Conservation (phyloP, 2,113 vertebrate genomes). For the Crotalus helleri region DNA sequence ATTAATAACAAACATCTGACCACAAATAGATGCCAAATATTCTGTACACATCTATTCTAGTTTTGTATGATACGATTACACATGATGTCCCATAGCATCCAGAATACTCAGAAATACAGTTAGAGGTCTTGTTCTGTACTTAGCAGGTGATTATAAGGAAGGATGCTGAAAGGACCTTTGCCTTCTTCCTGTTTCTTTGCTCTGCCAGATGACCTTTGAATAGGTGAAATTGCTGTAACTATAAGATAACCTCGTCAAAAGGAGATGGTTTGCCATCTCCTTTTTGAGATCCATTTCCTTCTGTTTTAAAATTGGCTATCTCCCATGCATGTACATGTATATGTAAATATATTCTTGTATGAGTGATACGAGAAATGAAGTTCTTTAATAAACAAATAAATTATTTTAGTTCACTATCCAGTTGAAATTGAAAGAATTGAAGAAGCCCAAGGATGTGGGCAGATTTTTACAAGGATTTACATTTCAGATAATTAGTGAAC, state of each 20-base stretch:
- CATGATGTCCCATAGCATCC: constrained; percentile 39
- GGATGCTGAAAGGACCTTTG: constrained; percentile 6
- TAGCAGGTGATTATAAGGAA: constrained; percentile 45
- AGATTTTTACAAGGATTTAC: background rate
- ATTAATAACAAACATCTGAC: constrained; percentile 54
- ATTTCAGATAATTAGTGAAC: background rate
- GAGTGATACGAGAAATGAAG: background rate
- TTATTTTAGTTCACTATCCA: too few species aligned
- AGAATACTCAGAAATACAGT: background rate
- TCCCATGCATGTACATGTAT: background rate
- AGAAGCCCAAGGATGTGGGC: background rate
- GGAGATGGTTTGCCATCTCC: background rate
- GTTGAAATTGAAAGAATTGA: background rate
- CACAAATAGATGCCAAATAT: constrained; percentile 29
- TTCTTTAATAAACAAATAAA: background rate
- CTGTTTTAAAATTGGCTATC: background rate
- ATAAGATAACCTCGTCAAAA: constrained; percentile 34
- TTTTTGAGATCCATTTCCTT: background rate
- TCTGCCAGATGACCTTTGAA: background rate
- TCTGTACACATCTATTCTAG: constrained; percentile 29
- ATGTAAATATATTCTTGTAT: background rate
- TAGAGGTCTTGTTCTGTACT: constrained; percentile 23
- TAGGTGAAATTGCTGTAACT: background rate
- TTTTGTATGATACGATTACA: constrained; percentile 31
- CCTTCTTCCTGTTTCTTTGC: background rate